Evolutionary conservation across 2,797 vertebrate genomes (phyloP).

Genomic region (Nannoperca obscura): DNA sequence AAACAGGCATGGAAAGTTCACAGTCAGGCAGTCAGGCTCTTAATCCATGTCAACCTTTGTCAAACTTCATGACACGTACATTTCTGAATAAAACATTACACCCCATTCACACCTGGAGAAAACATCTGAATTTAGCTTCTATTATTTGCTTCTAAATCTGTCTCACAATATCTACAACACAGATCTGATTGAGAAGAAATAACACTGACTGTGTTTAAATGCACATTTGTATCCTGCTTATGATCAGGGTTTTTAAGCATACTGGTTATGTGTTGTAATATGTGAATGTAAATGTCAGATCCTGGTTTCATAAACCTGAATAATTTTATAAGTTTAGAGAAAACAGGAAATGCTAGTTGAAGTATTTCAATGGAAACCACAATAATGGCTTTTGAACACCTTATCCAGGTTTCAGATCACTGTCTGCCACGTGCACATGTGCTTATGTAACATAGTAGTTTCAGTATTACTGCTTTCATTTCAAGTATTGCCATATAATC

Average conservation of each 20-base stretch:
- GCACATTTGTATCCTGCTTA: background rate
- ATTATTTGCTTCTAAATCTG: background rate
- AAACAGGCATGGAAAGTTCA: constrained; percentile 7
- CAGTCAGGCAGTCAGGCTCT: background rate
- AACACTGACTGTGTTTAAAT: background rate
- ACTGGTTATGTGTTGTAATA: background rate
- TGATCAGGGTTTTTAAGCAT: background rate
- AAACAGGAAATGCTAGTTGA: background rate
- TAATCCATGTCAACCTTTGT: constrained; percentile 6
- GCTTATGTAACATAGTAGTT: background rate
- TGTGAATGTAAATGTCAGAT: background rate
- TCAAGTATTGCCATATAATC: no score
- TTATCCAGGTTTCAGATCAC: background rate
- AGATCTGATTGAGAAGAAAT: background rate
- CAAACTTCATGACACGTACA: background rate
- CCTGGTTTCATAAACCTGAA: background rate
- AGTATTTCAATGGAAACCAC: background rate
- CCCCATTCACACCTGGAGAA: background rate
- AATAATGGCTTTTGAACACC: background rate
- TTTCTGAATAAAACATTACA: background rate
- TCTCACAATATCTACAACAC: background rate
- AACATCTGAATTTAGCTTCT: background rate
- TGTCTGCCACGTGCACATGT: background rate
- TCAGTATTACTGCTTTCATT: no score
- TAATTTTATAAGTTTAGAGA: no score